phyloP scores from a whole-genome alignment of 1,140 invertebrate species.

The Formica selysi region DNA sequence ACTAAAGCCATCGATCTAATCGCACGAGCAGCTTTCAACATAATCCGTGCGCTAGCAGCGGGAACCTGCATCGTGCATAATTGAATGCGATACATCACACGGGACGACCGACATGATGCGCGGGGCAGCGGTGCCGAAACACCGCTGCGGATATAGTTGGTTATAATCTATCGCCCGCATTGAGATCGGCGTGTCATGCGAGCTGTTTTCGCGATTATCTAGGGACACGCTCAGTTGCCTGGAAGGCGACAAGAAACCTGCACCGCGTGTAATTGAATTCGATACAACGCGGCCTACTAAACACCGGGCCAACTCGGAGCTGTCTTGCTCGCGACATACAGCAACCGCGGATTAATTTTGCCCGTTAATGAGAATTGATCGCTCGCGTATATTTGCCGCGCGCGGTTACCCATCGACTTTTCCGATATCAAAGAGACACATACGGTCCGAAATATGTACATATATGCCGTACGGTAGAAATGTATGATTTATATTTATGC shows the following conservation, averaged over 20 bases:
- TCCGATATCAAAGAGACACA: constrained; percentile 10
- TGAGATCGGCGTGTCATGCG: constrained; percentile 48
- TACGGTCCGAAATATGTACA: too few relatives aligned
- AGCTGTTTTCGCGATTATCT: constrained; percentile 62
- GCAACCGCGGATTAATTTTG: constrained; percentile 35
- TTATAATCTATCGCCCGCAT: constrained; percentile 58
- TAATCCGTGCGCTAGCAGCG: constrained; percentile 31
- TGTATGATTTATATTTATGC: background rate
- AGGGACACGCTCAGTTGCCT: constrained; percentile 42
- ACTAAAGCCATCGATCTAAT: constrained; percentile 51
- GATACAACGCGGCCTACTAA: constrained; percentile 19
- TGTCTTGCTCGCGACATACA: constrained; percentile 36
- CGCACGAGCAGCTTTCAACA: constrained; percentile 44
- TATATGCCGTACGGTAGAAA: background rate
- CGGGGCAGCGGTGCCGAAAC: constrained; percentile 53
- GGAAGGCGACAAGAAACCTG: constrained; percentile 54
- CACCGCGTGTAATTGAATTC: constrained; percentile 51
- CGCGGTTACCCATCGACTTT: constrained; percentile 11
- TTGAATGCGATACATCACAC: constrained; percentile 57
- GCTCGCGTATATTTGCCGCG: background rate
- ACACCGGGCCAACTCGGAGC: background rate
- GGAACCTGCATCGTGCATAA: constrained; percentile 51
- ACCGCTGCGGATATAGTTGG: constrained; percentile 46
- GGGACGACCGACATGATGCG: constrained; percentile 33
- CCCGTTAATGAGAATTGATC: constrained; percentile 58